Conservation (phyloP, 2,797 vertebrate genomes). For the Euphonia xanthogaster region DNA sequence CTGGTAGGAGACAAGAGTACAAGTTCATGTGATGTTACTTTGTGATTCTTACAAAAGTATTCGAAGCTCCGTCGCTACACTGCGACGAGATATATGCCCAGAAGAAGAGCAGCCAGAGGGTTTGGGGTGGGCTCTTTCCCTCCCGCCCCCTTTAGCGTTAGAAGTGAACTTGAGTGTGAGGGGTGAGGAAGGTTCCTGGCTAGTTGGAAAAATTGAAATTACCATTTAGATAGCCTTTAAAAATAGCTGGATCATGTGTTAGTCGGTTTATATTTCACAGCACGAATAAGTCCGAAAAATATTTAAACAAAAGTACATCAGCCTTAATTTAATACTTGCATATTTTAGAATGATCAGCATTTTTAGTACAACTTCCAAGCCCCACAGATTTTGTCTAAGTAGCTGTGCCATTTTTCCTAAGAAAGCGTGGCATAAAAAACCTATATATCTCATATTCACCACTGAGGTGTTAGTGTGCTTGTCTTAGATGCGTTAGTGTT, state of each 20-base stretch:
- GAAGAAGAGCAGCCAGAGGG: not conserved
- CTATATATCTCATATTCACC: not conserved
- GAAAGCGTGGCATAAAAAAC: not conserved
- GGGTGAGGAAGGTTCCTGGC: not conserved
- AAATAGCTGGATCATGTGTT: not conserved
- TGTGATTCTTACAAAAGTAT: conserved; percentile 48
- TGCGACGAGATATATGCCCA: not conserved
- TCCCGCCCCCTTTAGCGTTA: not conserved
- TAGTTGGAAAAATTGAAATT: conserved; percentile 31
- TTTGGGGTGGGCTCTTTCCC: not conserved
- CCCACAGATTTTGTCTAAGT: not conserved
- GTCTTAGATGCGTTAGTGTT: not conserved
- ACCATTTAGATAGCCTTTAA: conserved; percentile 21
- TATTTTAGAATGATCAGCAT: not conserved
- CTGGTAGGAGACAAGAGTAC: conserved; percentile 57
- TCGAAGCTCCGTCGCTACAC: conserved; percentile 27
- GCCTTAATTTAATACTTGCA: not conserved
- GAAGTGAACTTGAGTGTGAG: conserved; percentile 15
- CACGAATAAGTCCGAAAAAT: not conserved
- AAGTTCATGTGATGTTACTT: conserved; percentile 66
- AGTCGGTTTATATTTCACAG: not conserved
- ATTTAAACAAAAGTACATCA: not conserved
- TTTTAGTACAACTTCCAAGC: not conserved
- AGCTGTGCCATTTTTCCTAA: not conserved
- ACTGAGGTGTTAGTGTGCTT: not conserved